Base-by-base conservation (phyloP, 1,140 invertebrate species). In the Caenorhabditis inopinata region DNA sequence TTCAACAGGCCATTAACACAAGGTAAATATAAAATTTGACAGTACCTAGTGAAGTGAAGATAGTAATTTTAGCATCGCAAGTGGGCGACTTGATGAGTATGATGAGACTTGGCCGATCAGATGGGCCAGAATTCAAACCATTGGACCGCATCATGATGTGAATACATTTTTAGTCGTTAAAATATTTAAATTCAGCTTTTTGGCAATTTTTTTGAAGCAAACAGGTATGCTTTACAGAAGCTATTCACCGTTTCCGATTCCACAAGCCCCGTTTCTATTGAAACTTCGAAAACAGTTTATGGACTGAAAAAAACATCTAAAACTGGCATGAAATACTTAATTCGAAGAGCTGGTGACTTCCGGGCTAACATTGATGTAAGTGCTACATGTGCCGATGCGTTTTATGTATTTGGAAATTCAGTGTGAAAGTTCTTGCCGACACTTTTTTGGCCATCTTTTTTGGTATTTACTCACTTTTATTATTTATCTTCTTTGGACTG, bases 81-180 rank as follows among this genome's bases (percentile, higher is more conserved):
- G 85, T 51, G 84, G 77, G n/a, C 21, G 84, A 75, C 49, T 85
- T 14, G 27, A 42, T n/a, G 82, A 88, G 29, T 86, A 81, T 29
- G 85, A 86, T 53, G 85, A 86, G 46, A 74, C 79, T 9, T 86
- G 86, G 82, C 85, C 85, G 1, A 82, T 86, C 45, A 82, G 87
- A 7, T 87, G 74, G 45, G 82, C 85, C 9, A 81, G 51, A 16
- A 76, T 46, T 12, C 73, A 45, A 32, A 78, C 87, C 7, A 87
- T 74, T 42, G 78, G 78, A 16, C 53, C 42, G 6, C 53, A 53
- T 32, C 51, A 18, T 18, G 53, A 68, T 73, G 49, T 53, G 5
- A n/a, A n/a, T n/a, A 45, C 48, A 38, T 46, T 12, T 74, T 16
- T 35, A 35, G 11, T 11, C 45, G 38, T 16, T 42, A 21, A n/a